Evolutionary conservation across 2,888 invertebrate species (phyloP), one percentile per base, ranked within the genome.

Genomic region (Galerucella pusilla): DNA sequence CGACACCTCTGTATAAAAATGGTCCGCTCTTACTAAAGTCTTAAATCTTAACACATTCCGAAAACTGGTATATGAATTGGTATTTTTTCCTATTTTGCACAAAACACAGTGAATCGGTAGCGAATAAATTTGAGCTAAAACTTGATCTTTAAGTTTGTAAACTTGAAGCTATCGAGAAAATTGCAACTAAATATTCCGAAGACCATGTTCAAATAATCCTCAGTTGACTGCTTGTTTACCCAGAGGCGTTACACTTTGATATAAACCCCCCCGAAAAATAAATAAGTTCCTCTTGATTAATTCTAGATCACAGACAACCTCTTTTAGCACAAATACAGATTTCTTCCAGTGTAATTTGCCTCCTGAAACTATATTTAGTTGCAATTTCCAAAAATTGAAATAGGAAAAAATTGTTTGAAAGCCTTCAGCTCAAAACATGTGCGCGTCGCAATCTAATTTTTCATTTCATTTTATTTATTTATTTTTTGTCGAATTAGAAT

Each of bases 361-460:
- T n/a, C 7, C n/a, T 11, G 0, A 65, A 57, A 57, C 2, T 20
- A 68, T 10, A 60, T 73, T 73, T 54, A 42, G 64, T 73, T 46
- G 64, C 73, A 73, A 54, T 59, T 68, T 68, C 57, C 59, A 69
- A n/a, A 20, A 61, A 57, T 59, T 57, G 60, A 60, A 66, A 74
- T 65, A 69, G 65, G 69, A 65, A 65, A 76, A 71, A 66, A 60
- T 74, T 74, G 76, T 71, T 71, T 63, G 54, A 54, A 76, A 76
- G 76, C 76, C 66, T 69, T 76, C 71, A 76, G 74, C 76, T 75
- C 71, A 71, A 71, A 70, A 70, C 70, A 52, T 75, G 73, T 75
- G 75, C 72, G 76, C 76, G 76, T 74, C 74, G 76, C 74, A 68
- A 68, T 74, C 74, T 74, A 74, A 70, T 70, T 63, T 64, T 64